Conservation (phyloP, 2,797 vertebrate species). For the Neosalanx taihuensis region DNA sequence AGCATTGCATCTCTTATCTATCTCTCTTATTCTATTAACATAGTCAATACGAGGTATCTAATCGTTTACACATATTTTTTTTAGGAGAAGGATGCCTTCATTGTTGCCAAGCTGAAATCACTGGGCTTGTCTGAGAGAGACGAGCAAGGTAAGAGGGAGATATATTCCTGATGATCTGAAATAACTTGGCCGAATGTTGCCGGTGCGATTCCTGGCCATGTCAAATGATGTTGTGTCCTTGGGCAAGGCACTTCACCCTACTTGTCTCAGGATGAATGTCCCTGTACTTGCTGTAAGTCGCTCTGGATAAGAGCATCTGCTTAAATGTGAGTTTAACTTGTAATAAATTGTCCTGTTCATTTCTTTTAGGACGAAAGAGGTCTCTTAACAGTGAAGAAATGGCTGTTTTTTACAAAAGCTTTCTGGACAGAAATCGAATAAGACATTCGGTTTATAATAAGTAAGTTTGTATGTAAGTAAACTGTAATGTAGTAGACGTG, state of each 20-base stretch:
- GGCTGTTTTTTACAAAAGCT: slow-evolving; percentile 93
- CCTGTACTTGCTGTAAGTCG: too few relatives aligned
- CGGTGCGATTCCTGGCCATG: too few relatives aligned
- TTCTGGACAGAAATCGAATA: slow-evolving; percentile 84
- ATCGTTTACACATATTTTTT: slow-evolving; percentile 34
- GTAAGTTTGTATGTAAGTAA: slow-evolving; percentile 69
- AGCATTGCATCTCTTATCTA: slow-evolving; percentile 12
- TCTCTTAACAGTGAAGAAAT: slow-evolving; percentile 86
- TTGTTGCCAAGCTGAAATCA: slow-evolving; percentile 73
- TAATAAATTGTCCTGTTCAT: background rate
- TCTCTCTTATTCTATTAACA: background rate
- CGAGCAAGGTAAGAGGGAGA: slow-evolving; percentile 75
- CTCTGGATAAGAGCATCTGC: too few relatives aligned
- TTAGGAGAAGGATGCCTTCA: slow-evolving; percentile 89
- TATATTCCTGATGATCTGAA: background rate
- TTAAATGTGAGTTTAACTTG: background rate
- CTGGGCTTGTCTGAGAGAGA: slow-evolving; percentile 76
- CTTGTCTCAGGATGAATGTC: too few relatives aligned
- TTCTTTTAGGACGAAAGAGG: slow-evolving; percentile 76
- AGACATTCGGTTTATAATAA: slow-evolving; percentile 89
- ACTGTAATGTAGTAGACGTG: background rate
- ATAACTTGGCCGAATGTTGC: too few relatives aligned
- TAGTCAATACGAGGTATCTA: background rate
- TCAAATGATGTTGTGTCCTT: too few relatives aligned
- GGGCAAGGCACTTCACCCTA: too few relatives aligned